Base-by-base conservation (phyloP, 2,888 invertebrate genomes). In the Orchesella flavescens region DNA sequence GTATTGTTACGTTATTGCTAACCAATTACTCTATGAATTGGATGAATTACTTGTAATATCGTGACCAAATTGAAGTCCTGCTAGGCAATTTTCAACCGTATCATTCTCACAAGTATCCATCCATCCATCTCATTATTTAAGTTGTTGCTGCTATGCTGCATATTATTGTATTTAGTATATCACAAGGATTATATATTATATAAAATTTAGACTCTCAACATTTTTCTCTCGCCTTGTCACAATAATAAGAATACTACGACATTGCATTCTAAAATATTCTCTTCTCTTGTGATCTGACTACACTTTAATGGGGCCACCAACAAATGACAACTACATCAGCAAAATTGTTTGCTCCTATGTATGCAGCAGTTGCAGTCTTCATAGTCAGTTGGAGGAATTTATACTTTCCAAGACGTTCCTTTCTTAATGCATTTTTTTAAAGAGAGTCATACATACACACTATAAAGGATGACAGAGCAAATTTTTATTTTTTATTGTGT, bases 11-110 rank as follows among this genome's bases (percentile, higher is more conserved):
- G n/a, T 66, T 76, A 76, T 53, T 69, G 49, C 23, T 46, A 65
- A 24, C 73, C 65, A 72, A 80, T 80, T 80, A 80, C 66, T 65
- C 55, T 44, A 73, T 73, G 73, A 72, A 80, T 80, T 61, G 61
- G 72, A 78, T 66, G 73, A 80, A 80, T 80, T 80, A 57, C 65
- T 19, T 55, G 23, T 57, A 80, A 65, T 66, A 43, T 72, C 79
- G 73, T 53, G 73, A 80, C 79, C 63, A 80, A 80, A 72, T 80
- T 73, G 55, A 65, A 80, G 73, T 65, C 61, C 61, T 78, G 53
- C 76, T 61, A 69, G 44, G 49, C 15, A 71, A 59, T 73, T 61
- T 61, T 73, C 24, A 55, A 23, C 15, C 53, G 7, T 21, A 53
- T 69, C 21, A 55, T 65, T 53, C 75, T 75, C 66, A 66, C 53